These are phyloP conservation scores for Peromyscus californicus DNA, from an alignment of 2,113 vertebrate species.

Conservation along the genomic window DNA sequence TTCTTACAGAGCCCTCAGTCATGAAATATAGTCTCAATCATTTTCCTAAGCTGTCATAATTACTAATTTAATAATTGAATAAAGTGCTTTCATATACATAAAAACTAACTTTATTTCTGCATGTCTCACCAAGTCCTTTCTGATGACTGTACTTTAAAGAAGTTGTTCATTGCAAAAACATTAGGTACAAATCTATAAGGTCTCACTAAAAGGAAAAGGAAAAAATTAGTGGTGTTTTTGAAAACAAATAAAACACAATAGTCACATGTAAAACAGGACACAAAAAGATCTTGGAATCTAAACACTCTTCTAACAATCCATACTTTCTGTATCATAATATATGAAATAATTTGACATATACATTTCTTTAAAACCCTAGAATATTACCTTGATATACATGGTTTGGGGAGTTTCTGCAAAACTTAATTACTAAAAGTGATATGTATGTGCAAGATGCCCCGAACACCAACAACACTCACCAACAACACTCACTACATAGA, in stretches of 20 bases:
- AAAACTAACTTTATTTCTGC: not conserved
- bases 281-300: not conserved
- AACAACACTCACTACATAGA: not conserved
- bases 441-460: not conserved
- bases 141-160: not conserved
- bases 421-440: not conserved
- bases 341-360: not conserved
- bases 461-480: not conserved
- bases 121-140: not conserved
- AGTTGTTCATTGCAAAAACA: not conserved
- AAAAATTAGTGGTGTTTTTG: constrained; percentile 8
- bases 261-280: not conserved
- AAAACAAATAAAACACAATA: not conserved
- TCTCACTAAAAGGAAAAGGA: not conserved
- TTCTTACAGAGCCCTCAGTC: not conserved
- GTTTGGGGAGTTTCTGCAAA: constrained; percentile 19
- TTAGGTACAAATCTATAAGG: not conserved
- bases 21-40: not conserved
- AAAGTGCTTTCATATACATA: not conserved
- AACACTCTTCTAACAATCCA: constrained; percentile 9
- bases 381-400: not conserved
- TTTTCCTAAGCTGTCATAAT: constrained; percentile 36
- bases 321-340: not conserved
- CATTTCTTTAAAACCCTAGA: not conserved
- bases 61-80: not conserved